Conservation (phyloP, 2,797 vertebrate genomes). For the Typhlichthys subterraneus region DNA sequence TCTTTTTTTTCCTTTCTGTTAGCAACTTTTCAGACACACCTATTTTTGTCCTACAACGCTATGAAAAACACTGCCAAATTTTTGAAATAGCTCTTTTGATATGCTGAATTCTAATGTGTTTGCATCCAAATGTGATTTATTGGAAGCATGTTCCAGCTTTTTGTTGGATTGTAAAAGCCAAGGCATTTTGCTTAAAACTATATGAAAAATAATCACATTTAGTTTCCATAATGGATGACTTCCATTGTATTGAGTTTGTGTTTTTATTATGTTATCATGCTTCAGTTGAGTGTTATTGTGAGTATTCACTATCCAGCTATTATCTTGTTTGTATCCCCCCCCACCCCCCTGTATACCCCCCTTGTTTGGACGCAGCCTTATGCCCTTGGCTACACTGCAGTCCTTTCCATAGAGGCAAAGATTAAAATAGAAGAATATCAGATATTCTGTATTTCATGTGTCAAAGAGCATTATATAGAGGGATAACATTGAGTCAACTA, state of each 20-base stretch:
- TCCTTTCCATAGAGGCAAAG: conserved; percentile 46
- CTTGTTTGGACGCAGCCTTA: conserved; percentile 49
- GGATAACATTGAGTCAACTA: conserved; percentile 47
- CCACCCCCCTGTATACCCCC: conserved; percentile 1
- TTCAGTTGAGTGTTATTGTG: conserved; percentile 70
- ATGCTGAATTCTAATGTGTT: conserved; percentile 71
- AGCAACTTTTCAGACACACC: conserved; percentile 68
- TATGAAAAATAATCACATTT: conserved; percentile 74
- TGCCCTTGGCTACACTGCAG: conserved; percentile 61
- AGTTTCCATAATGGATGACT: conserved; percentile 67
- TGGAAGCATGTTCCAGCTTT: conserved; percentile 67
- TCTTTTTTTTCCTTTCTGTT: conserved; percentile 7
- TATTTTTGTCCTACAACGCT: conserved; percentile 72
- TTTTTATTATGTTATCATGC: conserved; percentile 77
- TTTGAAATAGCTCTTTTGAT: conserved; percentile 64
- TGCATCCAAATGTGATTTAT: conserved; percentile 72
- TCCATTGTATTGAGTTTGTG: conserved; percentile 70
- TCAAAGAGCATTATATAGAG: conserved; percentile 57
- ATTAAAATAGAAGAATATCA: conserved; percentile 70
- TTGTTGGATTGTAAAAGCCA: conserved; percentile 68
- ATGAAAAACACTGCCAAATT: conserved; percentile 57
- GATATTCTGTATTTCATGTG: conserved; percentile 57
- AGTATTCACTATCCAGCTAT: conserved; percentile 62
- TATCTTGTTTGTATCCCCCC: conserved; percentile 62
- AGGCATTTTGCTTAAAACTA: conserved; percentile 55